A percentile compares a stretch with the other conserved stretches of the same genome.
Conservation (phyloP, 2,797 vertebrate genomes). For the Falco cherrug region DNA sequence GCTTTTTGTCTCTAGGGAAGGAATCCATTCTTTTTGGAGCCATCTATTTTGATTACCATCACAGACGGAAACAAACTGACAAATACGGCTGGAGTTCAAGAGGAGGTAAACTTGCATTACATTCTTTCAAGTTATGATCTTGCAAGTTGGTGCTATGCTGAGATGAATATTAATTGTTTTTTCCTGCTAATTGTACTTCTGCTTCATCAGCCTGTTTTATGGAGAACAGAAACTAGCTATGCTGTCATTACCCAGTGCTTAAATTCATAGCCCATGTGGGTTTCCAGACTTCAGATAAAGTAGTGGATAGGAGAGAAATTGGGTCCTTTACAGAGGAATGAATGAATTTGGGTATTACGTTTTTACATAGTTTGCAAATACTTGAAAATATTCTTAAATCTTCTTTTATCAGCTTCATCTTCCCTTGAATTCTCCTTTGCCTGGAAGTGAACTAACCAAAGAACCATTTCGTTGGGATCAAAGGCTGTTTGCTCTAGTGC, state of each 20-base stretch:
- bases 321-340: neutral
- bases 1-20: conserved; percentile 85
- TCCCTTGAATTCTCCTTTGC: conserved; percentile 94
- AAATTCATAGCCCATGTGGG: neutral
- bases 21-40: conserved; percentile 98
- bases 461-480: conserved; percentile 99
- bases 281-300: neutral
- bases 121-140: neutral
- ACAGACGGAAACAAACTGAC: conserved; percentile 99
- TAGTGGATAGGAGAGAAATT: neutral
- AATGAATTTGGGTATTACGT: neutral
- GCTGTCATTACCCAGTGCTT: neutral
- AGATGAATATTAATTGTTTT: neutral
- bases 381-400: conserved; percentile 5
- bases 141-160: neutral
- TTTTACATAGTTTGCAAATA: neutral
- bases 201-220: neutral
- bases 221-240: neutral
- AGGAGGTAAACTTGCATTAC: conserved; percentile 86
- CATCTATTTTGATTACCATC: conserved; percentile 98
- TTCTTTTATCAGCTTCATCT: conserved; percentile 89
- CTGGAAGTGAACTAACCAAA: conserved; percentile 98
- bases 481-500: conserved; percentile 94
- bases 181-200: neutral
- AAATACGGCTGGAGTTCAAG: conserved; percentile 91